phyloP scores from a whole-genome alignment of 1,140 invertebrate species.

The Conus betulinus region DNA sequence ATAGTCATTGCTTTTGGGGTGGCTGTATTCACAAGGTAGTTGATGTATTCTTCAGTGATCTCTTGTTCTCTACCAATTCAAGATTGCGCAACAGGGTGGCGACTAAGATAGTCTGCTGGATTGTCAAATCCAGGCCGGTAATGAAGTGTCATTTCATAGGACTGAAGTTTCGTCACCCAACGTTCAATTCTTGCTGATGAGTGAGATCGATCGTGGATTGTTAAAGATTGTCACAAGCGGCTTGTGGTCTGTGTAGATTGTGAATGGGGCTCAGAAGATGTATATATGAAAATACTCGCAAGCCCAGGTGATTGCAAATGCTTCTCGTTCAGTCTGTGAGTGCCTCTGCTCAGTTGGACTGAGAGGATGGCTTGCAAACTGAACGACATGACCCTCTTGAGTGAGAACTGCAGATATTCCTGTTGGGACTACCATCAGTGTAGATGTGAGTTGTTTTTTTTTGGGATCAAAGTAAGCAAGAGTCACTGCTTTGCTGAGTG shows the following conservation, averaged over 20 bases:
- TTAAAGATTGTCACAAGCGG: conserved; percentile 58
- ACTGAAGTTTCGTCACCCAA: conserved; percentile 49
- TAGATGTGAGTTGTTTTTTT: conserved; percentile 33
- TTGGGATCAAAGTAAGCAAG: conserved; percentile 54
- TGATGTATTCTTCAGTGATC: no score
- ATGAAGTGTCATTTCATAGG: conserved; percentile 42
- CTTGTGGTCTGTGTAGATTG: conserved; percentile 72
- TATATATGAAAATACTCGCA: conserved; percentile 75
- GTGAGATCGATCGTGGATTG: conserved; percentile 45
- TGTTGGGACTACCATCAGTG: conserved; percentile 50
- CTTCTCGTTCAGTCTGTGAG: conserved; percentile 75
- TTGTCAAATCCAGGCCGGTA: no score
- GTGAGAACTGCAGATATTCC: conserved; percentile 46
- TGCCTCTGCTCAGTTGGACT: conserved; percentile 63
- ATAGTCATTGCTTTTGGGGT: neutral
- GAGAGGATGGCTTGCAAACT: conserved; percentile 50
- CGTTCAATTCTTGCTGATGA: conserved; percentile 48
- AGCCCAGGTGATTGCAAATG: conserved; percentile 72
- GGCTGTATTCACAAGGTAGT: neutral
- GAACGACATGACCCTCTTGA: conserved; percentile 35
- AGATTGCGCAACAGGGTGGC: no score
- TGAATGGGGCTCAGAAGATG: conserved; percentile 70
- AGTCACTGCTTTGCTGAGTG: conserved; percentile 43
- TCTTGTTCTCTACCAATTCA: no score
- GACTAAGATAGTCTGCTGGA: no score